Evolutionary conservation across 2,797 vertebrate species (phyloP).

Genomic region (Melopsittacus undulatus): DNA sequence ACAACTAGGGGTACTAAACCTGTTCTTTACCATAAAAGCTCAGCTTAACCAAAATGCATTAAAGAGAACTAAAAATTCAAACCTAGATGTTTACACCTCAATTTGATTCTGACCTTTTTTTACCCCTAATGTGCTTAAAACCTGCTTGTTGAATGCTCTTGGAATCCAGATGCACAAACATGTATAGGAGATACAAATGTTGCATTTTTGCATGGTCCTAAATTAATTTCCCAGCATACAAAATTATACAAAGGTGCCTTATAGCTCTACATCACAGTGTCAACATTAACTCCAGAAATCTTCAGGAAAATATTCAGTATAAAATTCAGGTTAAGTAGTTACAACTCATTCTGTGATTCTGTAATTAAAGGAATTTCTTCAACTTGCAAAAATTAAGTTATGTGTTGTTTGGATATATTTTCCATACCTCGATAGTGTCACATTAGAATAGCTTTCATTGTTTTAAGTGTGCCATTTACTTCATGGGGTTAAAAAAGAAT

Average conservation of each 20-base stretch:
- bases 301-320: neutral
- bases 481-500: neutral
- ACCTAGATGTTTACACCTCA: neutral
- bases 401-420: neutral
- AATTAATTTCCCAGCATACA: neutral
- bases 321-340: neutral
- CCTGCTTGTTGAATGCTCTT: neutral
- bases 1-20: neutral
- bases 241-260: neutral
- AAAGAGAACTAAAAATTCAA: neutral
- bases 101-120: neutral
- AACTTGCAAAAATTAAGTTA: neutral
- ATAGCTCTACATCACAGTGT: neutral
- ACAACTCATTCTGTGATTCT: neutral
- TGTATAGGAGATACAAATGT: neutral
- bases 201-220: neutral
- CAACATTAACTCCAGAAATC: neutral
- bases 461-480: neutral
- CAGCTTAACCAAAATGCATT: neutral
- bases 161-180: neutral
- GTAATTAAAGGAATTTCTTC: neutral
- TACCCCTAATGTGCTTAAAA: neutral
- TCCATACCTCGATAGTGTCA: neutral
- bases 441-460: neutral
- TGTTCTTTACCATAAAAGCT: neutral